Evolutionary conservation across 2,888 invertebrate genomes (phyloP).

Genomic region (Amiota mariae): DNA sequence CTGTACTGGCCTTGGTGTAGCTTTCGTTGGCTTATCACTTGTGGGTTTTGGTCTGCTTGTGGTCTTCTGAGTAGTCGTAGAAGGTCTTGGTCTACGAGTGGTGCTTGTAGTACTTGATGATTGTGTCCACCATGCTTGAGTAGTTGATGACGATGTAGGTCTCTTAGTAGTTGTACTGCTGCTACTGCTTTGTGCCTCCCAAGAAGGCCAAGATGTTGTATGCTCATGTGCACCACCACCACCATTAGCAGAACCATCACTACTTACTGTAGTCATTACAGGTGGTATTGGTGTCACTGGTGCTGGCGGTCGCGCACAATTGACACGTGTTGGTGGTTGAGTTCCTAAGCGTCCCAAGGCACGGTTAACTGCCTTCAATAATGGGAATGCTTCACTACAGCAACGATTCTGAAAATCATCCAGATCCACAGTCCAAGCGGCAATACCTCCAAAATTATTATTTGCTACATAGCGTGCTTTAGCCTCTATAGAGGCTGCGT

Average conservation of each 20-base stretch:
- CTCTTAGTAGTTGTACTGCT: slow-evolving; percentile 57
- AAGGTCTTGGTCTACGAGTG: slow-evolving; percentile 57
- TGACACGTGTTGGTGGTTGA: slow-evolving; percentile 75
- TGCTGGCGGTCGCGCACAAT: slow-evolving; percentile 82
- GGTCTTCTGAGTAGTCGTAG: slow-evolving; percentile 52
- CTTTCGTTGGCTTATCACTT: slow-evolving; percentile 26
- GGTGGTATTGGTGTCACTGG: slow-evolving; percentile 86
- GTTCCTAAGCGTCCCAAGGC: slow-evolving; percentile 80
- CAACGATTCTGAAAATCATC: slow-evolving; percentile 91
- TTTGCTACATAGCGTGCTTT: slow-evolving; percentile 85
- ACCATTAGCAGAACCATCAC: slow-evolving; percentile 73
- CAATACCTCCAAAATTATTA: slow-evolving; percentile 85
- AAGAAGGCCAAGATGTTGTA: slow-evolving; percentile 59
- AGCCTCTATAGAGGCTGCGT: slow-evolving; percentile 82
- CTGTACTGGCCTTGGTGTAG: slow-evolving; percentile 44
- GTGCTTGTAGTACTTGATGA: slow-evolving; percentile 57
- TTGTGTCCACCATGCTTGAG: slow-evolving; percentile 74
- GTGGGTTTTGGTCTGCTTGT: slow-evolving; percentile 48
- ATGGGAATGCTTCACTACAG: slow-evolving; percentile 85
- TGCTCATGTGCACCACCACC: slow-evolving; percentile 49
- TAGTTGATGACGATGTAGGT: slow-evolving; percentile 60
- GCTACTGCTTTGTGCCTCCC: slow-evolving; percentile 62
- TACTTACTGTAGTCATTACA: slow-evolving; percentile 81
- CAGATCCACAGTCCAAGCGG: slow-evolving; percentile 90
- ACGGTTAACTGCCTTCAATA: slow-evolving; percentile 84